Base-by-base conservation (phyloP, 2,113 vertebrate species). In the Pangasianodon hypophthalmus region DNA sequence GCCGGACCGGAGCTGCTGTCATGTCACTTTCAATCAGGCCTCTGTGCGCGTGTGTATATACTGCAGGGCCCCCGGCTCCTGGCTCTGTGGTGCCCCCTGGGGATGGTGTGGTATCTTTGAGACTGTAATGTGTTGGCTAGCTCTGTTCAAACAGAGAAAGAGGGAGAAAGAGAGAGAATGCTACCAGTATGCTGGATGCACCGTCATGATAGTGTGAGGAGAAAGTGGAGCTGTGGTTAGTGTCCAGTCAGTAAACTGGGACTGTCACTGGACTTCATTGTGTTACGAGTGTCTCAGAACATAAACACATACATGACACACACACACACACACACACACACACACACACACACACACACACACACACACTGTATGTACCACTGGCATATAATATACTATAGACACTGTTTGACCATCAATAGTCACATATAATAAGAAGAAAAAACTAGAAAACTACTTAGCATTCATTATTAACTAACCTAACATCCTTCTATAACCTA, bases 11-110 rank as follows among this genome's bases (percentile, higher is more conserved):
- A 87, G 88, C 84, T 88, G 89, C 90, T 88, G 90, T 90, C 88
- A 86, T 93, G 92, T 94, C 92, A 92, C 85, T 92, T 93, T 93
- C 91, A 93, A 93, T 93, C 90, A 92, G 79, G 86, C 37, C 77
- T 90, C 75, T 86, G 81, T 26, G 86, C 48, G 86, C 48, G 86
- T 86, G 87, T 73, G 83, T 87, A 88, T 87, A 86, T 87, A 88
- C 87, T 82, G 69, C 90, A 91, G 92, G 92, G 91, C 75, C 90
- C 89, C 90, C 71, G 85, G 89, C 88, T 90, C 85, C 82, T 16
- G 71, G 91, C 88, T 92, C 88, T 62, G 81, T 82, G 90, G 82
- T 86, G 82, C 87, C 88, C 90, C 87, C 89, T 81, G 87, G 91
- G 92, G 90, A 92, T 52, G n/a, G 80, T 77, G 82, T 64, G 44